phyloP scores from a whole-genome alignment of 2,888 invertebrate genomes.

The Aelia acuminata region DNA sequence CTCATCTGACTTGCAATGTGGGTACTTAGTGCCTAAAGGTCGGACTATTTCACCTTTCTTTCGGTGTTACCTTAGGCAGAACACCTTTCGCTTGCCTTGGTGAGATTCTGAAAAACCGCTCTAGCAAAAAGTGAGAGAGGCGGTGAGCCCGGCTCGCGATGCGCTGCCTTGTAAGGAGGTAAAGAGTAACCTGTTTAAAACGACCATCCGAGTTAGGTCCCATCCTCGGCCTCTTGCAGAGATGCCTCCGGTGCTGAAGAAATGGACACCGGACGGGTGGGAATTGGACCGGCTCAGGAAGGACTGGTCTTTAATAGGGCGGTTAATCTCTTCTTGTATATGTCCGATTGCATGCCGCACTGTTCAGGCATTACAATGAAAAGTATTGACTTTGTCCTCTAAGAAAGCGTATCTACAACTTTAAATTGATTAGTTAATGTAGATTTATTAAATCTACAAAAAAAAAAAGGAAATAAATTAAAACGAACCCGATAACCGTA shows the following conservation, averaged over 20 bases:
- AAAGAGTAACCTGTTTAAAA: conserved; percentile 9
- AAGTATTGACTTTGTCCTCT: not conserved
- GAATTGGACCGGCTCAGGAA: conserved; percentile 38
- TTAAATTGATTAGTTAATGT: no score
- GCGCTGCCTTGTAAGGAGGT: conserved; percentile 33
- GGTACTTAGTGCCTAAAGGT: not conserved
- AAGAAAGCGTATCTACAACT: not conserved
- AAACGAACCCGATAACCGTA: no score
- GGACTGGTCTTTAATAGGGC: conserved; percentile 40
- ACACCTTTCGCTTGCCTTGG: conserved; percentile 4
- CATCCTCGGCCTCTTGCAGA: conserved; percentile 14
- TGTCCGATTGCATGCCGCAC: not conserved
- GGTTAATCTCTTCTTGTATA: not conserved
- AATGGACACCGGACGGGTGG: not conserved
- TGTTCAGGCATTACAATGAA: not conserved
- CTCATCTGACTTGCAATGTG: not conserved
- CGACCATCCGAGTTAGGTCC: conserved; percentile 23
- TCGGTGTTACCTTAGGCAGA: conserved; percentile 18
- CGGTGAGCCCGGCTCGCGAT: not conserved
- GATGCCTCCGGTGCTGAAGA: conserved; percentile 25
- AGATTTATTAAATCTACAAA: no score
- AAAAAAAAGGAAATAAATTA: no score
- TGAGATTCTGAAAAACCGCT: conserved; percentile 27
- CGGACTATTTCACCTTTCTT: conserved; percentile 23
- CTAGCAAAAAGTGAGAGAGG: not conserved